phyloP scores from a whole-genome alignment of 2,113 vertebrate species.

The Gulo gulo region DNA sequence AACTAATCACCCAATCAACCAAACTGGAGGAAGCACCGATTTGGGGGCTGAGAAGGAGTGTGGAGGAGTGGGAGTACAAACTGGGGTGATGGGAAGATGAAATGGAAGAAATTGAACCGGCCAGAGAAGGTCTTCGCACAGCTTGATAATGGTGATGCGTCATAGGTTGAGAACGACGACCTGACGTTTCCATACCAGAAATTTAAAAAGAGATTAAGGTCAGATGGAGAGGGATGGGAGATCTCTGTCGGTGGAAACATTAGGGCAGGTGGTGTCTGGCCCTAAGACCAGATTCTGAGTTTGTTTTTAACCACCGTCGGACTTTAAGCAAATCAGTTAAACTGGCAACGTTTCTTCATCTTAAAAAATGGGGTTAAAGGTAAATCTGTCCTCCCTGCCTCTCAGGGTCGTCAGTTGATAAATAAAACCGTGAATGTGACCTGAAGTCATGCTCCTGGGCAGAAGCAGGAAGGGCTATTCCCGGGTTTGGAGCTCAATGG shows the following conservation, averaged over 20 bases:
- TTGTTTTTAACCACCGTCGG: neutral
- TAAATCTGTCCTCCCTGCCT: neutral
- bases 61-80: neutral
- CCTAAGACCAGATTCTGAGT: neutral
- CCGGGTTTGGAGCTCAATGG: neutral
- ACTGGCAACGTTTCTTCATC: neutral
- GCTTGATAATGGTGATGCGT: neutral
- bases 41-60: neutral
- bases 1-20: neutral
- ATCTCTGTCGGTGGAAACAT: neutral
- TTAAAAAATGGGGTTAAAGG: neutral
- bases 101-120: neutral
- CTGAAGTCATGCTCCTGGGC: neutral
- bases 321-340: neutral
- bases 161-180: neutral
- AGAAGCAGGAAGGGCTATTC: neutral
- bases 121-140: neutral
- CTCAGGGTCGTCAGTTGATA: neutral
- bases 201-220: neutral
- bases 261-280: too few species aligned
- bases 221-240: neutral
- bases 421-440: neutral
- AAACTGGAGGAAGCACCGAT: neutral
- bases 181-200: neutral
- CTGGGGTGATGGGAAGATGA: neutral